Percentiles rank a stretch among this genome's conserved stretches.
Conservation (phyloP, 2,888 invertebrate species). For the Stratiomys singularior region DNA sequence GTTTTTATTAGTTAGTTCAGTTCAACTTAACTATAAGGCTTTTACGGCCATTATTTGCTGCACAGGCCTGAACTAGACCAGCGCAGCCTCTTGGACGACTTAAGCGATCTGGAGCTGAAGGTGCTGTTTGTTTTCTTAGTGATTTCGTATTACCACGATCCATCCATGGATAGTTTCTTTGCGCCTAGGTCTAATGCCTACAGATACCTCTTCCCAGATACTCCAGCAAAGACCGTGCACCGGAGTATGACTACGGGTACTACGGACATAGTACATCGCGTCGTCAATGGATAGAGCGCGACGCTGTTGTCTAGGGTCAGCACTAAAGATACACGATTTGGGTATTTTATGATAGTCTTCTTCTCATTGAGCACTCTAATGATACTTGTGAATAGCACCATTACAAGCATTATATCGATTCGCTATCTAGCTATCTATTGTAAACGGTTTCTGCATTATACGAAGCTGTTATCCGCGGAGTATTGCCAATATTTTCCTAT, state of each 20-base stretch:
- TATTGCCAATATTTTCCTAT: conserved; percentile 38
- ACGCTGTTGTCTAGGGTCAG: conserved; percentile 44
- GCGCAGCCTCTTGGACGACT: conserved; percentile 23
- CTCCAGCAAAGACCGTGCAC: conserved; percentile 8
- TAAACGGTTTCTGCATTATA: conserved; percentile 33
- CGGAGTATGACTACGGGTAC: neutral
- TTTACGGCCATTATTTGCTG: conserved; percentile 17
- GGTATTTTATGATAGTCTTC: conserved; percentile 43
- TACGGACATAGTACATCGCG: neutral
- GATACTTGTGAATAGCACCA: conserved; percentile 41
- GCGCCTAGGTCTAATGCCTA: conserved; percentile 6
- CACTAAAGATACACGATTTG: conserved; percentile 43
- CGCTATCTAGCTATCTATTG: conserved; percentile 28
- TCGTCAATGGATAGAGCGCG: neutral
- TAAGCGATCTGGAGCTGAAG: conserved; percentile 31
- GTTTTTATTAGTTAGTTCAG: conserved; percentile 27
- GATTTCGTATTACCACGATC: conserved; percentile 23
- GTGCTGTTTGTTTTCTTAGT: conserved; percentile 40
- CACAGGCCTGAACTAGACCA: neutral
- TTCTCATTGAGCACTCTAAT: conserved; percentile 42
- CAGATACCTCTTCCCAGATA: conserved; percentile 16
- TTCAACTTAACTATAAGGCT: neutral
- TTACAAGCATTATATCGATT: conserved; percentile 43
- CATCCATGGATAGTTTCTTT: neutral
- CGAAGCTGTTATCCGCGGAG: conserved; percentile 23